Percentiles rank a stretch among this genome's conserved stretches.
phyloP scores from a whole-genome alignment of 2,888 invertebrate species.

The Rotaria socialis region DNA sequence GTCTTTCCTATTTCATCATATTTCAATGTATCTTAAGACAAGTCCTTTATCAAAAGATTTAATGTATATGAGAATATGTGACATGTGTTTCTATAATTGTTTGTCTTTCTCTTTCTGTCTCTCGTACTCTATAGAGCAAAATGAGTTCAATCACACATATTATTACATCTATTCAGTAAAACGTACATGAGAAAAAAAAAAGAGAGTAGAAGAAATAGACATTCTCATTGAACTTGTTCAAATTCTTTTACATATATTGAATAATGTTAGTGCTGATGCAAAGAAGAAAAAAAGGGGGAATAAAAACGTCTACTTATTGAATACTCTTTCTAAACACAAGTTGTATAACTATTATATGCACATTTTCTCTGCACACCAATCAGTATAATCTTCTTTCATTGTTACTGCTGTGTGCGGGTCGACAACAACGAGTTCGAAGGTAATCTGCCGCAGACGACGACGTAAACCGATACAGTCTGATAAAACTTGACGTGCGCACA shows the following conservation, averaged over 20 bases:
- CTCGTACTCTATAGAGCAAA: background rate
- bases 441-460: background rate
- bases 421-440: slow-evolving; percentile 13
- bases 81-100: background rate
- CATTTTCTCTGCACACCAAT: background rate
- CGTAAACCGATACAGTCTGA: slow-evolving; percentile 14
- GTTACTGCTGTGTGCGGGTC: background rate
- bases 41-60: no score
- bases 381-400: background rate
- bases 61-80: no score
- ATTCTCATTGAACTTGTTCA: slow-evolving; percentile 5
- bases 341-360: background rate
- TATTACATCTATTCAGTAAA: background rate
- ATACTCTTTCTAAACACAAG: background rate
- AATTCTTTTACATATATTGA: background rate
- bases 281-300: background rate
- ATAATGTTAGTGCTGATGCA: background rate
- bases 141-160: slow-evolving; percentile 22
- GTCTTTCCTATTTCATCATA: background rate
- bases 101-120: background rate
- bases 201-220: background rate
- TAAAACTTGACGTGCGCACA: background rate
- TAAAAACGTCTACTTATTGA: background rate
- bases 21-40: background rate
- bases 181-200: background rate